Conservation (phyloP, 2,797 vertebrate species). For the Gorsachius magnificus region DNA sequence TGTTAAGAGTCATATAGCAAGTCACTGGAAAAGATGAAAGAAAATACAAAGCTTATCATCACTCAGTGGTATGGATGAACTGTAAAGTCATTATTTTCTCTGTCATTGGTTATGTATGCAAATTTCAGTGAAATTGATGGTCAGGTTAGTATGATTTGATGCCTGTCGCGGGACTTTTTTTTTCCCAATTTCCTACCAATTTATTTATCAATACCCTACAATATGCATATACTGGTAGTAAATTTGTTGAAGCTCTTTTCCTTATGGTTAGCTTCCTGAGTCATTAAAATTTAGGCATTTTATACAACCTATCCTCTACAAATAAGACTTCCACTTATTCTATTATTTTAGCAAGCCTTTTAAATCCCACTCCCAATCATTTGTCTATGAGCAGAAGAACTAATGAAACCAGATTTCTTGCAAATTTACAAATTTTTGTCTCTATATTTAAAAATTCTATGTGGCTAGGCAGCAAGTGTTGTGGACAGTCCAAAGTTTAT, state of each 20-base stretch:
- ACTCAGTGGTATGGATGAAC: background rate
- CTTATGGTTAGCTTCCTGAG: background rate
- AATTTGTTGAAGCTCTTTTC: background rate
- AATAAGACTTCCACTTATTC: background rate
- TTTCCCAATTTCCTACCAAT: background rate
- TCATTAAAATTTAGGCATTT: background rate
- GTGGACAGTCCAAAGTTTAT: background rate
- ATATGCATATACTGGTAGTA: background rate
- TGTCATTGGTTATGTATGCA: background rate
- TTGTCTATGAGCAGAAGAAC: background rate
- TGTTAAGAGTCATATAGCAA: background rate
- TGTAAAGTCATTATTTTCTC: background rate
- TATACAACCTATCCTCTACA: background rate
- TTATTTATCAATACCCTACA: background rate
- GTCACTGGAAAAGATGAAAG: background rate
- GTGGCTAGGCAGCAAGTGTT: background rate
- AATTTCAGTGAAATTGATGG: background rate
- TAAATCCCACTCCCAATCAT: background rate
- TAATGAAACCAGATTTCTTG: background rate
- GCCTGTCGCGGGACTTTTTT: background rate
- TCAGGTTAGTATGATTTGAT: background rate
- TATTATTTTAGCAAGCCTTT: background rate
- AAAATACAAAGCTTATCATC: background rate
- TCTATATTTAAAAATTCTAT: background rate
- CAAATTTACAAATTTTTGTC: background rate